These are phyloP conservation scores for Pseudolycoriella hygida DNA, from an alignment of 2,888 invertebrate species.

Conservation along the genomic window DNA sequence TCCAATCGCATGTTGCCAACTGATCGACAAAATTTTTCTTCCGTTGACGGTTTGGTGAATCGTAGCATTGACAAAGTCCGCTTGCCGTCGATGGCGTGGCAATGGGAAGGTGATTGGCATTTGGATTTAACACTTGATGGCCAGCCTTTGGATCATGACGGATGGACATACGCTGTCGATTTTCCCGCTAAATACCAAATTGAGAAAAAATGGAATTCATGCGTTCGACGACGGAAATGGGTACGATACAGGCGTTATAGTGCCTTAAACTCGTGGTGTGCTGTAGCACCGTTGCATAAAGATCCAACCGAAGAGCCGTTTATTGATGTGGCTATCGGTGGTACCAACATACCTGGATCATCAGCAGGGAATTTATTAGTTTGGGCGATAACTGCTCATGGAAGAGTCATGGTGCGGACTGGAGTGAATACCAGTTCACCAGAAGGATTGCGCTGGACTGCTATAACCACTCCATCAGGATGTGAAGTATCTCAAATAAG, in stretches of 20 bases:
- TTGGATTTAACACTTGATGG: constrained; percentile 70
- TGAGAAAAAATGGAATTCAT: constrained; percentile 76
- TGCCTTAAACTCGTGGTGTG: constrained; percentile 85
- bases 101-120: constrained; percentile 92
- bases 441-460: constrained; percentile 75
- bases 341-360: constrained; percentile 63
- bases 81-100: constrained; percentile 87
- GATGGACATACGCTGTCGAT: constrained; percentile 87
- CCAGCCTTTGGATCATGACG: constrained; percentile 74
- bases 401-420: constrained; percentile 30
- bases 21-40: constrained; percentile 74
- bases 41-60: constrained; percentile 62
- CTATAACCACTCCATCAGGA: constrained; percentile 55
- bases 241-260: constrained; percentile 63
- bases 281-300: constrained; percentile 73
- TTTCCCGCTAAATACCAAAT: constrained; percentile 70
- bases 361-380: constrained; percentile 59
- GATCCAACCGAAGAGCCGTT: constrained; percentile 85
- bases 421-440: constrained; percentile 29
- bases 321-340: constrained; percentile 78
- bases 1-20: constrained; percentile 68
- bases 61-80: constrained; percentile 64
- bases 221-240: constrained; percentile 80
- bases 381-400: constrained; percentile 87
- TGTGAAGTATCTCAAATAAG: constrained; percentile 72